These are phyloP conservation scores for Listronotus oregonensis DNA, from an alignment of 1,140 invertebrate genomes.

Conservation along the genomic window DNA sequence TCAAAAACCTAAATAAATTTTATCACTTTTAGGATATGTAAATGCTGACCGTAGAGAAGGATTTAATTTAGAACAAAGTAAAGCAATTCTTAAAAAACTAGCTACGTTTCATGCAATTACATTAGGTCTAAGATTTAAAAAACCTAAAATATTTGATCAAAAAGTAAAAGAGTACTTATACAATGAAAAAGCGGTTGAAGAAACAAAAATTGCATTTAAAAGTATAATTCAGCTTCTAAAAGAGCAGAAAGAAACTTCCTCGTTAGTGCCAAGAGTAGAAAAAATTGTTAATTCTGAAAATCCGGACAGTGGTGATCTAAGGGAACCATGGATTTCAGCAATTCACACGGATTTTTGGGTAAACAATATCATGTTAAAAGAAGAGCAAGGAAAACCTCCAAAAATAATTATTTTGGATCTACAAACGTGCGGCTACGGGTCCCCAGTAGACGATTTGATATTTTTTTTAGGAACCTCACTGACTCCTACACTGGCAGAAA, in stretches of 20 bases:
- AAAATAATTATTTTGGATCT: slow-evolving; percentile 65
- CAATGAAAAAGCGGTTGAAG: not conserved
- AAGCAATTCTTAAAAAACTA: slow-evolving; percentile 55
- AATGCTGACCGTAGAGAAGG: slow-evolving; percentile 54
- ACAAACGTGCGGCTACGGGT: slow-evolving; percentile 60
- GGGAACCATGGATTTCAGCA: slow-evolving; percentile 57
- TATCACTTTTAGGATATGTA: slow-evolving; percentile 48
- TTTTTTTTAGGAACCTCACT: slow-evolving; percentile 62
- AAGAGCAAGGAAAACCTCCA: slow-evolving; percentile 50
- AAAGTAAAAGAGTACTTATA: slow-evolving; percentile 34
- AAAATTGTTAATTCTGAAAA: not conserved
- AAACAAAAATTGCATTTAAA: not conserved
- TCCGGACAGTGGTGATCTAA: not conserved
- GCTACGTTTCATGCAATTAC: slow-evolving; percentile 62
- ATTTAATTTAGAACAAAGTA: slow-evolving; percentile 57
- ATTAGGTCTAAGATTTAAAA: slow-evolving; percentile 57
- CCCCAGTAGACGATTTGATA: slow-evolving; percentile 59
- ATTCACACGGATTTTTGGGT: slow-evolving; percentile 65
- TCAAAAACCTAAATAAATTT: not conserved
- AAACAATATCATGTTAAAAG: slow-evolving; percentile 63
- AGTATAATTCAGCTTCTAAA: not conserved
- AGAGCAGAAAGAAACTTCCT: slow-evolving; percentile 1
- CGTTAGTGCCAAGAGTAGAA: not conserved
- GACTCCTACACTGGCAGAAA: slow-evolving; percentile 45
- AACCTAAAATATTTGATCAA: slow-evolving; percentile 56